A percentile compares a stretch with the other conserved stretches of the same genome.
phyloP scores from a whole-genome alignment of 2,113 vertebrate species.

The Cynoglossus semilaevis region DNA sequence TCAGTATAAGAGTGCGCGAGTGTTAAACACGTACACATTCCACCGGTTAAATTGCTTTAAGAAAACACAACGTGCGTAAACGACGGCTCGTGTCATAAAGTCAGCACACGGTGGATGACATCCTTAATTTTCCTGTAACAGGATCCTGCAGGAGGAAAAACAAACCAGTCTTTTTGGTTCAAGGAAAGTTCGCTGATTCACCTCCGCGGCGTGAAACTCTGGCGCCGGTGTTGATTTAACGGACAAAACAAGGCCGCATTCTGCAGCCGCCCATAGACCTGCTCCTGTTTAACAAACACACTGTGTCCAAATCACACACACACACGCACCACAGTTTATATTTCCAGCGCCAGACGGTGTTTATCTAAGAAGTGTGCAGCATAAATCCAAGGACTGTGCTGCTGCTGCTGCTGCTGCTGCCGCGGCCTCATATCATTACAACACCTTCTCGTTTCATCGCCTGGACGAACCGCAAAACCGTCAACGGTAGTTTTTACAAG shows the following conservation, averaged over 20 bases:
- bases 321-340: slow-evolving; percentile 45
- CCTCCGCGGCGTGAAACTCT: slow-evolving; percentile 3
- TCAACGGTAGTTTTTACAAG: slow-evolving; percentile 69
- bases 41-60: neutral
- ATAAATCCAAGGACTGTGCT: slow-evolving; percentile 73
- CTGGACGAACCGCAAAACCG: slow-evolving; percentile 69
- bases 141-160: slow-evolving; percentile 6
- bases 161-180: slow-evolving; percentile 21
- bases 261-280: slow-evolving; percentile 29
- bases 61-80: slow-evolving; percentile 2
- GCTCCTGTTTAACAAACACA: slow-evolving; percentile 47
- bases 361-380: slow-evolving; percentile 64
- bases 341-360: slow-evolving; percentile 69
- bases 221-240: slow-evolving; percentile 39
- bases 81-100: slow-evolving; percentile 5
- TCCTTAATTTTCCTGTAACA: slow-evolving; percentile 10
- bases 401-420: slow-evolving; percentile 43
- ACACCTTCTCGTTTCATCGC: slow-evolving; percentile 63
- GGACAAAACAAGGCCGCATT: slow-evolving; percentile 44
- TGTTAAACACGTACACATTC: neutral
- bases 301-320: slow-evolving; percentile 54
- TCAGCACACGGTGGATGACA: neutral
- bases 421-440: slow-evolving; percentile 60
- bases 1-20: neutral
- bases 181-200: slow-evolving; percentile 35